These are phyloP conservation scores for Neocloeon triangulifer DNA, from an alignment of 1,140 invertebrate species.

Conservation along the genomic window DNA sequence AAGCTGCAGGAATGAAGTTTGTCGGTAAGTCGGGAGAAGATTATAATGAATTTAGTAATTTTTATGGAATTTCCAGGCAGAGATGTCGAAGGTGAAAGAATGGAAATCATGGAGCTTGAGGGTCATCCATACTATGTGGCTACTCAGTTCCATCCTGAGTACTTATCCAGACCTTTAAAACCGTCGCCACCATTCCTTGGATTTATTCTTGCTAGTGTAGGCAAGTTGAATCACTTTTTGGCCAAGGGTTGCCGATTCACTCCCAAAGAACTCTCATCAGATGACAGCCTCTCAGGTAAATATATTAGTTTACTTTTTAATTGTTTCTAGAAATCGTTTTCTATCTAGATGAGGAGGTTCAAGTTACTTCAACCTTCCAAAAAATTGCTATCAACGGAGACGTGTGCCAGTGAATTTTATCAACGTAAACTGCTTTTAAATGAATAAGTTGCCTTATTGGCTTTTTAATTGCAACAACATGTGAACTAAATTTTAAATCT, in stretches of 20 bases:
- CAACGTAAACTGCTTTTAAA: too few species aligned
- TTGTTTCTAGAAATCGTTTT: too few species aligned
- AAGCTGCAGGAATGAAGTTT: conserved; percentile 70
- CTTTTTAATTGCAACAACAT: too few species aligned
- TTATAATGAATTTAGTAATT: not conserved
- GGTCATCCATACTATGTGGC: conserved; percentile 84
- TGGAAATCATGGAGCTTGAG: conserved; percentile 62
- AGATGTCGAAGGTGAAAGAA: conserved; percentile 43
- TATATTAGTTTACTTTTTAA: not conserved
- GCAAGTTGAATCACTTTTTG: conserved; percentile 37
- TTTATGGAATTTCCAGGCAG: conserved; percentile 18
- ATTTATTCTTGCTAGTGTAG: conserved; percentile 65
- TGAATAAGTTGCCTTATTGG: too few species aligned
- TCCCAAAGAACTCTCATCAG: conserved; percentile 33
- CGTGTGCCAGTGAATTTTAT: not conserved
- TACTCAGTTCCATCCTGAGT: conserved; percentile 96
- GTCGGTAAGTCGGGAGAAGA: conserved; percentile 36
- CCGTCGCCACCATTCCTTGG: conserved; percentile 93
- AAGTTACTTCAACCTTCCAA: too few species aligned
- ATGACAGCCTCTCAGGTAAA: conserved; percentile 37
- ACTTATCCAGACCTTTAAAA: conserved; percentile 75
- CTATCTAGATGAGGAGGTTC: too few species aligned
- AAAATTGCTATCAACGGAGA: too few species aligned
- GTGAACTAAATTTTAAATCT: too few species aligned
- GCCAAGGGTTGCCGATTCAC: conserved; percentile 43